These are phyloP conservation scores for Melanargia galathea DNA, from an alignment of 2,888 invertebrate species.

Conservation along the genomic window DNA sequence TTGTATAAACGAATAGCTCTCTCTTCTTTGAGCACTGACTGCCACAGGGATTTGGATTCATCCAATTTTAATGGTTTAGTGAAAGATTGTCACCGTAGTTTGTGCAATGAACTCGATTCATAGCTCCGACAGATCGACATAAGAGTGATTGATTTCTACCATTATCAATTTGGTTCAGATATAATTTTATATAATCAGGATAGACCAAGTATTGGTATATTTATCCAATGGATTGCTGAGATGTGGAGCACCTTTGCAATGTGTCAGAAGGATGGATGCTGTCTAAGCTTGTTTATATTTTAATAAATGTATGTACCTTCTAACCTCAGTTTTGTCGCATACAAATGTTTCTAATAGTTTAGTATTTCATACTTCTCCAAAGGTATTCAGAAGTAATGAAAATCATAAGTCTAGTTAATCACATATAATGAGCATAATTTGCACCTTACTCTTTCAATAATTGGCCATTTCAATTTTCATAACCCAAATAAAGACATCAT, in stretches of 20 bases:
- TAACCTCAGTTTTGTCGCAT: constrained; percentile 5
- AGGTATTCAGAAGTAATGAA: constrained; percentile 6
- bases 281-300: not conserved
- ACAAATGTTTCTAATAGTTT: constrained; percentile 5
- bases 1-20: constrained; percentile 1
- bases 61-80: constrained; percentile 1
- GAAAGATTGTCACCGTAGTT: not conserved
- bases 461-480: constrained; percentile 10
- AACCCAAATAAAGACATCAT: not conserved
- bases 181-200: constrained; percentile 6
- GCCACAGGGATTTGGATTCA: not conserved
- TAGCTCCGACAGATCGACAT: not conserved
- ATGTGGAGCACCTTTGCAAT: constrained; percentile 1
- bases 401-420: constrained; percentile 3
- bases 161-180: constrained; percentile 9
- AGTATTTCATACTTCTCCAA: not conserved
- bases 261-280: not conserved
- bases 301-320: constrained; percentile 13
- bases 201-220: constrained; percentile 25
- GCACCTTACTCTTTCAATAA: constrained; percentile 1
- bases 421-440: constrained; percentile 12
- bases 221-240: constrained; percentile 12
- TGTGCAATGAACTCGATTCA: not conserved
- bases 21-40: constrained; percentile 21
- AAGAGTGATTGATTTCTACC: constrained; percentile 8